Conservation (phyloP, 2,797 vertebrate species). For the Poeciliopsis turneri region DNA sequence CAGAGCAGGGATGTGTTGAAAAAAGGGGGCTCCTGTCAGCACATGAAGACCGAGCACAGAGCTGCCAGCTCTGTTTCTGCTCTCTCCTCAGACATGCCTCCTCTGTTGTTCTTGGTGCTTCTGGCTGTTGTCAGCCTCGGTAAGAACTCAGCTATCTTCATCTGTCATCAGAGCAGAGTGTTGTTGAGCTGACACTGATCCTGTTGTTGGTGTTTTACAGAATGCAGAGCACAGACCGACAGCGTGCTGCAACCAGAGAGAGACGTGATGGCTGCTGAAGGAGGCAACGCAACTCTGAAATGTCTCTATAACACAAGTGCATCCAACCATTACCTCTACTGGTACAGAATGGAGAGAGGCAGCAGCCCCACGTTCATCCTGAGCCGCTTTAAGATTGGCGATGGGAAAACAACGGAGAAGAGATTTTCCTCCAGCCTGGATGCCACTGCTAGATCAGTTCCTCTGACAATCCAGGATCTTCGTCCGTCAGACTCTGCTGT, state of each 20-base stretch:
- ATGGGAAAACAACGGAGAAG: constrained; percentile 1
- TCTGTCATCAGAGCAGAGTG: constrained; percentile 9
- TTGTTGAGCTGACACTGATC: constrained; percentile 20
- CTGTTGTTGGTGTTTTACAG: constrained; percentile 39
- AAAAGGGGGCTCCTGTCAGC: constrained; percentile 12
- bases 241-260: constrained; percentile 27
- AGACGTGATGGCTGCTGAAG: constrained; percentile 14
- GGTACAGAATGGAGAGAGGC: constrained; percentile 40
- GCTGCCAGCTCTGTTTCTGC: constrained; percentile 4
- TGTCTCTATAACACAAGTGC: constrained; percentile 18
- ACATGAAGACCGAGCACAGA: constrained; percentile 25
- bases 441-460: constrained; percentile 18
- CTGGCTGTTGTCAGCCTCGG: constrained; percentile 33
- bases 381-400: neutral
- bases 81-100: constrained; percentile 11
- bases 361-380: constrained; percentile 30
- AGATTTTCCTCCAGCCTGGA: constrained; percentile 35
- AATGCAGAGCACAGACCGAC: constrained; percentile 24
- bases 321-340: constrained; percentile 11
- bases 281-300: neutral
- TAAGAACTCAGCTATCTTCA: constrained; percentile 26
- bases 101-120: constrained; percentile 27
- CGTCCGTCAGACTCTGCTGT: constrained; percentile 24
- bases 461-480: constrained; percentile 22
- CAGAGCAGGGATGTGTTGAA: neutral